Evolutionary conservation across 2,113 vertebrate genomes (phyloP).

Genomic region (Oriolus oriolus): DNA sequence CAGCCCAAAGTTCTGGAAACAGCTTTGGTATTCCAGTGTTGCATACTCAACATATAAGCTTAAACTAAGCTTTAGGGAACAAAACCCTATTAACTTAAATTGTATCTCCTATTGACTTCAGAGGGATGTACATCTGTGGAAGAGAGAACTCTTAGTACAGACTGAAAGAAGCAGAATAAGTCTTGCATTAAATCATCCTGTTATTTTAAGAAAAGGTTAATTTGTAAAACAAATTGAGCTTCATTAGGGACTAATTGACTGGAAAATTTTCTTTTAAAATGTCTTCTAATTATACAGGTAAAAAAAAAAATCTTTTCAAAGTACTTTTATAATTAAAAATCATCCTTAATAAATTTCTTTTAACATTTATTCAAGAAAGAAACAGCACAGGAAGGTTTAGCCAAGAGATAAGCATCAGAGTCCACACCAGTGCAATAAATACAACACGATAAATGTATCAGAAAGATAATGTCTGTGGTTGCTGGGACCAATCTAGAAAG

Average conservation of each 20-base stretch:
- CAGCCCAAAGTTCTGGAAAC: neutral
- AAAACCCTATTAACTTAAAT: neutral
- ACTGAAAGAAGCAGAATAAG: constrained; percentile 25
- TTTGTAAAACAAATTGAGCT: constrained; percentile 63
- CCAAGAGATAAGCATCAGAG: neutral
- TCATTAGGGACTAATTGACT: constrained; percentile 56
- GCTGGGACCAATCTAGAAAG: neutral
- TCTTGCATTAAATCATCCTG: constrained; percentile 51
- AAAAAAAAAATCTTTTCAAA: constrained; percentile 45
- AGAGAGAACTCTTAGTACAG: neutral
- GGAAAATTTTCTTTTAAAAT: constrained; percentile 56
- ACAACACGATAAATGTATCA: neutral
- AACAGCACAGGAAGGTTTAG: neutral
- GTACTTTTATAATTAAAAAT: constrained; percentile 50
- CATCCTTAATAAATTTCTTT: constrained; percentile 38
- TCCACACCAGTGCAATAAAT: neutral
- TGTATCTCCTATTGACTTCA: neutral
- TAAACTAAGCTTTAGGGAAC: neutral
- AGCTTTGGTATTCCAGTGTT: neutral
- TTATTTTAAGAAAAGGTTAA: constrained; percentile 64
- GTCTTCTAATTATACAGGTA: constrained; percentile 52
- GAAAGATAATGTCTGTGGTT: neutral
- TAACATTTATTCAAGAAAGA: constrained; percentile 26
- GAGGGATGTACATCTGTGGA: neutral
- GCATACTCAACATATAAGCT: neutral